phyloP scores from a whole-genome alignment of 53 echinoderm and acorn worm species.

The Zoroaster sp. region DNA sequence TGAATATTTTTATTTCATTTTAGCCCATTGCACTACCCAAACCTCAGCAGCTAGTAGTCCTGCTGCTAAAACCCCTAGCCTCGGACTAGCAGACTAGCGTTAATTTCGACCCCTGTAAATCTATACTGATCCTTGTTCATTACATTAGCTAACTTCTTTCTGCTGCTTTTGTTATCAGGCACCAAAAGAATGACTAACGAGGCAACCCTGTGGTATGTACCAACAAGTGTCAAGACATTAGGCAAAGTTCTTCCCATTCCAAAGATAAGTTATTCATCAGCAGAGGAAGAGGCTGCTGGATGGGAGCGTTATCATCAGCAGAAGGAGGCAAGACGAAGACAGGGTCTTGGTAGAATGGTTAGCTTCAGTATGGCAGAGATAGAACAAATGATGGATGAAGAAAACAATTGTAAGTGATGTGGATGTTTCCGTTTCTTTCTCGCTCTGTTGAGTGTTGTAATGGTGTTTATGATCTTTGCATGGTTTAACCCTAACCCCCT shows the following conservation, averaged over 20 bases:
- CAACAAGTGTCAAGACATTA: conserved; percentile 25
- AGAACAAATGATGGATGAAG: neutral
- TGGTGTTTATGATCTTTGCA: no score
- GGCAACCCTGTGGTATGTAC: conserved; percentile 71
- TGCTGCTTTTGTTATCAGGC: conserved; percentile 20
- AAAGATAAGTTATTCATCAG: conserved; percentile 39
- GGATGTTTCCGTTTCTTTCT: neutral
- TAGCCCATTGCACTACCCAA: no score
- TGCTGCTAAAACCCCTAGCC: no score
- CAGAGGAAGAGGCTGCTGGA: conserved; percentile 59
- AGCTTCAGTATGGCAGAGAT: conserved; percentile 35
- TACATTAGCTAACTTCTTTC: no score
- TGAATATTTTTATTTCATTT: no score
- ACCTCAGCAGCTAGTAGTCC: no score
- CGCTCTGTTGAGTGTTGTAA: neutral
- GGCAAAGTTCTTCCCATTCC: conserved; percentile 35
- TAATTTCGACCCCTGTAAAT: no score
- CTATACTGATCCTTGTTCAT: no score
- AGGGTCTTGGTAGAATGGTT: conserved; percentile 27
- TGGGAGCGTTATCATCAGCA: conserved; percentile 55
- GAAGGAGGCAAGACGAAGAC: conserved; percentile 47
- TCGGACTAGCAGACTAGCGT: no score
- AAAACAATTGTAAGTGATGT: conserved; percentile 20
- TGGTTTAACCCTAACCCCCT: no score
- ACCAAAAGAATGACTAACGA: conserved; percentile 67